Conservation (phyloP, 2,888 invertebrate species). For the Oscheius onirici region DNA sequence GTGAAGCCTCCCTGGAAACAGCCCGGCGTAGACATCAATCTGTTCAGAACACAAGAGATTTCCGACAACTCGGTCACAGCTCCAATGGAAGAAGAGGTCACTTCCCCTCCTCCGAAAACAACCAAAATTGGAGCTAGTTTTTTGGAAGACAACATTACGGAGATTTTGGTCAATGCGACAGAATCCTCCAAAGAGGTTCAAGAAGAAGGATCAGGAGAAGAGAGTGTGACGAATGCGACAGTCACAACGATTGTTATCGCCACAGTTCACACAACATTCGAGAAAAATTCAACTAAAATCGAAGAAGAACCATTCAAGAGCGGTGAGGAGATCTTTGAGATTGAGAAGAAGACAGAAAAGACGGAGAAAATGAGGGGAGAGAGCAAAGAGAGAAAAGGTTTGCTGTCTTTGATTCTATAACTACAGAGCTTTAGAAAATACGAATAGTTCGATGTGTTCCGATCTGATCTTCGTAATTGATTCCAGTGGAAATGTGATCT, state of each 20-base stretch:
- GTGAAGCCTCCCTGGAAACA: constrained; percentile 52
- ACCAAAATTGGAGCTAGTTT: constrained; percentile 25
- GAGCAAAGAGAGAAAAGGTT: neutral
- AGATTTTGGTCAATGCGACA: neutral
- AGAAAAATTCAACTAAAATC: neutral
- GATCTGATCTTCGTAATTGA: constrained; percentile 51
- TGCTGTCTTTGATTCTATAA: too few species aligned
- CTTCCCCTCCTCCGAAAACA: constrained; percentile 7
- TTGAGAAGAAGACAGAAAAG: constrained; percentile 1
- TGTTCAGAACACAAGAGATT: constrained; percentile 40
- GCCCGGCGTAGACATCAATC: constrained; percentile 43
- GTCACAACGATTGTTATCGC: constrained; percentile 12
- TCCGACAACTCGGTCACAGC: constrained; percentile 31
- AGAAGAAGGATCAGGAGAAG: constrained; percentile 4
- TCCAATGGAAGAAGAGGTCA: constrained; percentile 33
- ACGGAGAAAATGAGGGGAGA: neutral
- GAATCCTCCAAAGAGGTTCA: neutral
- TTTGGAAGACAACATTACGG: constrained; percentile 16
- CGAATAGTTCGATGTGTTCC: constrained; percentile 40
- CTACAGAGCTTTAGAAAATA: neutral
- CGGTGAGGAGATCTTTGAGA: constrained; percentile 3
- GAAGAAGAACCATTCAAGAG: neutral
- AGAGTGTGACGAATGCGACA: constrained; percentile 14
- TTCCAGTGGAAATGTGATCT: constrained; percentile 52
- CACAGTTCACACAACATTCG: too few species aligned